Conservation (phyloP, 2,113 vertebrate genomes). For the Sporophila hypoxantha region DNA sequence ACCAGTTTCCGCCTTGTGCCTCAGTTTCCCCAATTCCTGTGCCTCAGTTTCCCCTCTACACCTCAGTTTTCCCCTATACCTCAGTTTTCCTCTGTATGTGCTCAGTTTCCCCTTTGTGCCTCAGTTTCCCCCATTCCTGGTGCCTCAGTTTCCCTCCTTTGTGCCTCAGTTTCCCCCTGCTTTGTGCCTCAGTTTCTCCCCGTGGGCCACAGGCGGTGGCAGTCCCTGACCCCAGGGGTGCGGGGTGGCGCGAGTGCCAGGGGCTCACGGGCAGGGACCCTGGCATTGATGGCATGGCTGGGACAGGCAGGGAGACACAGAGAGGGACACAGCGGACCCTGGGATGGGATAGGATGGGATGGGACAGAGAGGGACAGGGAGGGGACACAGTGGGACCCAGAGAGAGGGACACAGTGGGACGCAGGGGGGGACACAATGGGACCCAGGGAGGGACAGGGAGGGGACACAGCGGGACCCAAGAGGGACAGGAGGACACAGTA, state of each 20-base stretch:
- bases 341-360: too few species aligned
- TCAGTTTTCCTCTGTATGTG: too few species aligned
- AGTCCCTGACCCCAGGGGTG: rapidly evolving
- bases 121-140: not conserved
- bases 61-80: not conserved
- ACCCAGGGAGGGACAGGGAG: too few species aligned
- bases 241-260: rapidly evolving
- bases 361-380: too few species aligned
- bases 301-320: too few species aligned
- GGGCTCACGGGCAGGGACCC: not conserved
- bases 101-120: not conserved
- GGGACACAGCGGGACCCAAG: not conserved
- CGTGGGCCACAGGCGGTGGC: not conserved
- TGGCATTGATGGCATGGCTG: too few species aligned
- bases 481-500: too few species aligned
- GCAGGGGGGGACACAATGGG: too few species aligned
- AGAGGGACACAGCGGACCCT: too few species aligned
- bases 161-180: not conserved
- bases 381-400: not conserved
- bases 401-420: not conserved
- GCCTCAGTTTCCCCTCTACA: not conserved
- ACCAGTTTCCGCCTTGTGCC: not conserved
- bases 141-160: not conserved
- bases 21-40: not conserved
- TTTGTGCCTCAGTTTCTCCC: not conserved